Evolutionary conservation across 2,888 invertebrate species (phyloP).

Genomic region (Proisotoma minuta): DNA sequence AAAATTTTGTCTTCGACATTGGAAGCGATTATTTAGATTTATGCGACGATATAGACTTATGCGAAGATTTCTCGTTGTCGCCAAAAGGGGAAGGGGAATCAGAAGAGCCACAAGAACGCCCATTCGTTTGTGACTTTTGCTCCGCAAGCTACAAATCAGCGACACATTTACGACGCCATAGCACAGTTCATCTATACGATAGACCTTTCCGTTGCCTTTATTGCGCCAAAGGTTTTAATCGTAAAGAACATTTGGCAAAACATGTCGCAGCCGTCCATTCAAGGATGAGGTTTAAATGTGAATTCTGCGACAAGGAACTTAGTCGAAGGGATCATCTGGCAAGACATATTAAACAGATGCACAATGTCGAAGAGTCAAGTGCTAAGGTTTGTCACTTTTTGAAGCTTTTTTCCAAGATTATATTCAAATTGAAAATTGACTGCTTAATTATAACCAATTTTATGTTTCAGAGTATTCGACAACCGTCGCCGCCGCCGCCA

Average conservation of each 20-base stretch:
- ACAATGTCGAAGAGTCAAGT: constrained; percentile 1
- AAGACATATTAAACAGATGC: constrained; percentile 44
- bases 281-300: constrained; percentile 36
- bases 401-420: not conserved
- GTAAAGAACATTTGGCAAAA: constrained; percentile 44
- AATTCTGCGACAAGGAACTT: constrained; percentile 32
- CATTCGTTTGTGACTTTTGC: no score
- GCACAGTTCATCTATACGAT: constrained; percentile 38
- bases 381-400: not conserved
- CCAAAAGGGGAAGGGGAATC: no score
- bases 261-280: constrained; percentile 41
- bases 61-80: no score
- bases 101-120: no score
- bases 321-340: constrained; percentile 39
- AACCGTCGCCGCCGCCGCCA: no score
- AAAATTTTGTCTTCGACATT: no score
- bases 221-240: constrained; percentile 43
- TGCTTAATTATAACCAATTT: not conserved
- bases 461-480: no score
- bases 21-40: no score
- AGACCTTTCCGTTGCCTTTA: constrained; percentile 40
- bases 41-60: no score
- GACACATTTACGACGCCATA: constrained; percentile 42
- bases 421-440: not conserved
- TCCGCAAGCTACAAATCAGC: constrained; percentile 41